A percentile compares a stretch with the other conserved stretches of the same genome.
These are phyloP conservation scores for Dicerorhinus sumatrensis DNA, from an alignment of 2,113 vertebrate genomes.

Conservation along the genomic window DNA sequence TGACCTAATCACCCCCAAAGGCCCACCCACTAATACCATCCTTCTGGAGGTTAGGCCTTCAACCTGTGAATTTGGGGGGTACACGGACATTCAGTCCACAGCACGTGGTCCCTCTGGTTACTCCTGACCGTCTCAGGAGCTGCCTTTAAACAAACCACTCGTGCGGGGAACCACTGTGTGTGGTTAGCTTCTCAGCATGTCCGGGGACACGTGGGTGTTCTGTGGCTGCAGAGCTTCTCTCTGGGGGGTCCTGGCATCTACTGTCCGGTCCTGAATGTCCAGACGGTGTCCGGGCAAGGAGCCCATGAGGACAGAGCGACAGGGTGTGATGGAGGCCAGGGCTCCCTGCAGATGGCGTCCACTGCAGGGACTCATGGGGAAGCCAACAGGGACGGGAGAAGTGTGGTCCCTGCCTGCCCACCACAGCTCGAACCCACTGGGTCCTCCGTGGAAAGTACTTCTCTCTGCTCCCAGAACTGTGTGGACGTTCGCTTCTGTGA, in stretches of 20 bases:
- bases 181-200: fast-evolving
- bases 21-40: fast-evolving
- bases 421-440: fast-evolving
- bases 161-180: too few species aligned
- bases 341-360: too few species aligned
- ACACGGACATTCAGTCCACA: fast-evolving
- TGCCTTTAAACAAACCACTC: not conserved
- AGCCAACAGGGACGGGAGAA: fast-evolving
- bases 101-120: not conserved
- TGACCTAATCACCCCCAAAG: not conserved
- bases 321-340: too few species aligned
- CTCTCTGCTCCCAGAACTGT: not conserved
- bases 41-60: fast-evolving
- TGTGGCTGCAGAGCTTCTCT: not conserved
- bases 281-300: fast-evolving
- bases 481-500: fast-evolving
- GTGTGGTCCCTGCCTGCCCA: too few species aligned
- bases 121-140: not conserved
- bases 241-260: not conserved
- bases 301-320: fast-evolving
- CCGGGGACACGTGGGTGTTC: fast-evolving
- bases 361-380: too few species aligned
- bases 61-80: fast-evolving
- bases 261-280: not conserved
- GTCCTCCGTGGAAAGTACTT: fast-evolving